A percentile compares a stretch with the other conserved stretches of the same genome.
These are phyloP conservation scores for Ferrisia virgata DNA, from an alignment of 2,888 invertebrate genomes.

Conservation along the genomic window DNA sequence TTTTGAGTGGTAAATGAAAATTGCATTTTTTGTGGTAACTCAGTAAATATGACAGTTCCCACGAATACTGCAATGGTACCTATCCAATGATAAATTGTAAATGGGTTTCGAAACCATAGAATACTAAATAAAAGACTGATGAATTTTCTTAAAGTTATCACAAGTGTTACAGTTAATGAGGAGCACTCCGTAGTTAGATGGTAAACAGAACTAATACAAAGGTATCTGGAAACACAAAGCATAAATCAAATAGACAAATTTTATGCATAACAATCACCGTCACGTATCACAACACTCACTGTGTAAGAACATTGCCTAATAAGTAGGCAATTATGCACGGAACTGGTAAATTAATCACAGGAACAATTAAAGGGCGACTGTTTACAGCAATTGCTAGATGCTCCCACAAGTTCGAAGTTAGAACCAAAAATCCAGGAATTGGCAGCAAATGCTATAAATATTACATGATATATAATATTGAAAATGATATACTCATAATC, in stretches of 20 bases:
- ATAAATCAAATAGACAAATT: constrained; percentile 41
- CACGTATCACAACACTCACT: constrained; percentile 59
- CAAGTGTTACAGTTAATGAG: constrained; percentile 90
- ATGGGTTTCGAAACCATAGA: constrained; percentile 89
- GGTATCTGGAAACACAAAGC: constrained; percentile 57
- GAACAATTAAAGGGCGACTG: constrained; percentile 61
- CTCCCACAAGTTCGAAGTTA: constrained; percentile 71
- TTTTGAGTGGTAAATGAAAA: neutral
- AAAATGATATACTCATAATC: neutral
- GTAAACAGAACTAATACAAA: constrained; percentile 94
- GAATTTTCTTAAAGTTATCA: constrained; percentile 94
- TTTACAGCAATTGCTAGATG: constrained; percentile 71
- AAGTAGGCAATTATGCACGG: constrained; percentile 78
- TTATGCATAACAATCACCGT: neutral
- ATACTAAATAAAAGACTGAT: constrained; percentile 93
- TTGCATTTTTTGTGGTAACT: constrained; percentile 56
- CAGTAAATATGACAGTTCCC: constrained; percentile 90
- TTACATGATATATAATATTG: constrained; percentile 49
- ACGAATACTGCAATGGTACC: constrained; percentile 86
- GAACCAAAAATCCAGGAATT: constrained; percentile 80
- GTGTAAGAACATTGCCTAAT: constrained; percentile 78
- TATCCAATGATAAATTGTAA: constrained; percentile 85
- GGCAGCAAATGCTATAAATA: constrained; percentile 78
- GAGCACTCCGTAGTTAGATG: constrained; percentile 89
- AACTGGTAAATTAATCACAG: constrained; percentile 61